Conservation (phyloP, 2,797 vertebrate genomes). For the Gymnodraco acuticeps region DNA sequence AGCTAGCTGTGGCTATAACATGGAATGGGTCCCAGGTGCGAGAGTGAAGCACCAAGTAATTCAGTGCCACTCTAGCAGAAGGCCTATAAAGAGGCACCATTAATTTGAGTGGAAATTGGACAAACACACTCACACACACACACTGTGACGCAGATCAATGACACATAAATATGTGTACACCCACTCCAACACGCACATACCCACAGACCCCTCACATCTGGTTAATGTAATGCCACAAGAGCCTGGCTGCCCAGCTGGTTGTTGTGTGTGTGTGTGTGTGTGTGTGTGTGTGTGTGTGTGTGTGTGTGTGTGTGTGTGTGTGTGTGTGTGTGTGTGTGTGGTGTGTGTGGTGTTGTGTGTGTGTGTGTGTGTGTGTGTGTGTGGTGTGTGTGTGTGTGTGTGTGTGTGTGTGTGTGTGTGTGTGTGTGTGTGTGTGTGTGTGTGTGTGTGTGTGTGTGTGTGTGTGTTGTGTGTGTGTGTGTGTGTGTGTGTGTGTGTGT, state of each 20-base stretch:
- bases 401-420: no score
- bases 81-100: constrained; percentile 85
- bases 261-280: not conserved
- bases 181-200: constrained; percentile 63
- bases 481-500: no score
- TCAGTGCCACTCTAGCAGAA: constrained; percentile 84
- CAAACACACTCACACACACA: constrained; percentile 66
- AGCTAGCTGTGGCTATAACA: constrained; percentile 70
- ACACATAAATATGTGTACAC: constrained; percentile 61
- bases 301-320: no score
- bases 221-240: constrained; percentile 58
- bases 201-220: constrained; percentile 64
- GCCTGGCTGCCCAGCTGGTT: constrained; percentile 60
- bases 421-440: no score
- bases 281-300: constrained; percentile 9
- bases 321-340: no score
- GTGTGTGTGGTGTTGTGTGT: no score
- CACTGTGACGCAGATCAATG: constrained; percentile 66
- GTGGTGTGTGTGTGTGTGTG: no score
- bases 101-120: constrained; percentile 84
- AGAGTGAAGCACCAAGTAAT: constrained; percentile 83
- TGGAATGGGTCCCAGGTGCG: constrained; percentile 81
- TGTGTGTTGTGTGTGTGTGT: no score
- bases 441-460: no score
- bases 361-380: no score